Evolutionary conservation across 2,888 invertebrate genomes (phyloP).

Genomic region (Macaria notata): DNA sequence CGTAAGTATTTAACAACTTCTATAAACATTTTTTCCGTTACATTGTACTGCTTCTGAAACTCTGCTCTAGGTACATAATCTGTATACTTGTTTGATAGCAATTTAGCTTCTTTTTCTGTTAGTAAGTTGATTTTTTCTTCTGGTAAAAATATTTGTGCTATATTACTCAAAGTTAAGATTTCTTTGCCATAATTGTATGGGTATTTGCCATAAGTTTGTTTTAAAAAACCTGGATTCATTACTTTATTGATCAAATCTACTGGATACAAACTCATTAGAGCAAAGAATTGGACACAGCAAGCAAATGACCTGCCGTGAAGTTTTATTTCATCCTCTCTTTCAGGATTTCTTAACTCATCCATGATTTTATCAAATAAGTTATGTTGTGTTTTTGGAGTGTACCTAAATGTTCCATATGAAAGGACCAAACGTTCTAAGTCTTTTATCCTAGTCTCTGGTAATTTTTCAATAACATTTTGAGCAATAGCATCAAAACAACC

Average conservation of each 20-base stretch:
- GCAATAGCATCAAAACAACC: conserved; percentile 70
- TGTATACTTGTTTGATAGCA: conserved; percentile 82
- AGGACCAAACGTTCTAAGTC: conserved; percentile 88
- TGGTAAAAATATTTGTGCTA: conserved; percentile 83
- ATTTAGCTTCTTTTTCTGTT: conserved; percentile 61
- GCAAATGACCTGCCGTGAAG: conserved; percentile 83
- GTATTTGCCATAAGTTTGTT: conserved; percentile 78
- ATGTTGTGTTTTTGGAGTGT: conserved; percentile 68
- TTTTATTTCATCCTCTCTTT: conserved; percentile 79
- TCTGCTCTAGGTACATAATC: conserved; percentile 81
- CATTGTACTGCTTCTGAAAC: conserved; percentile 74
- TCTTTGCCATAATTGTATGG: conserved; percentile 78
- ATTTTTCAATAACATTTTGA: conserved; percentile 69
- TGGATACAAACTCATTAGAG: conserved; percentile 80
- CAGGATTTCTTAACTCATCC: conserved; percentile 76
- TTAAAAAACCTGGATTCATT: conserved; percentile 82
- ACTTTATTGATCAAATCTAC: conserved; percentile 81
- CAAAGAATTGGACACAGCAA: conserved; percentile 83
- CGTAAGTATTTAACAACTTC: conserved; percentile 78
- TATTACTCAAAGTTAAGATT: conserved; percentile 84
- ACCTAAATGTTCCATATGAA: conserved; percentile 84
- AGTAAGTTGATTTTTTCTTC: conserved; percentile 82
- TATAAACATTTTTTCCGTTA: conserved; percentile 81
- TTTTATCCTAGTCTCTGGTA: conserved; percentile 83
- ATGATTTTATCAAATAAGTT: conserved; percentile 62